Conservation (phyloP, 1,140 invertebrate species). For the Bursaphelenchus mucronatus region DNA sequence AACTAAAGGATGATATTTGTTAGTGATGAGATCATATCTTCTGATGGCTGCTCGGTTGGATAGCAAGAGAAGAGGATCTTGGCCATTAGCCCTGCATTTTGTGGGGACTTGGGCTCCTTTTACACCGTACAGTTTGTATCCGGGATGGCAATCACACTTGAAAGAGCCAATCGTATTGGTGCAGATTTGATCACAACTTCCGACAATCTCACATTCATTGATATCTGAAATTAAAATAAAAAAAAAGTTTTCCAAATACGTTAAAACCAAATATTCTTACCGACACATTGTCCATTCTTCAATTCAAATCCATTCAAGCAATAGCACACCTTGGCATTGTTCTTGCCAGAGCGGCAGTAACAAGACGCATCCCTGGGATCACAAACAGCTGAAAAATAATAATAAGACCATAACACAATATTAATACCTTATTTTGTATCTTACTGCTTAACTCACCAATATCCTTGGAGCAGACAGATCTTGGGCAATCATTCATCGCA, state of each 20-base stretch:
- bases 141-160: conserved; percentile 81
- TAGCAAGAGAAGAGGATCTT: conserved; percentile 54
- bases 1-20: conserved; percentile 53
- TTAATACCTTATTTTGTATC: too few relatives aligned
- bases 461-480: too few relatives aligned
- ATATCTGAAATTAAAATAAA: conserved; percentile 69
- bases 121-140: conserved; percentile 78
- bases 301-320: conserved; percentile 30
- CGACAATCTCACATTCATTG: conserved; percentile 79
- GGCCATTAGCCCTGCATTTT: conserved; percentile 55
- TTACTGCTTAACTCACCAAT: too few relatives aligned
- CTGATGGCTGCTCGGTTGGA: conserved; percentile 55
- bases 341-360: not conserved
- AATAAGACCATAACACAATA: too few relatives aligned
- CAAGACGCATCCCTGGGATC: conserved; percentile 12
- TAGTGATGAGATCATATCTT: conserved; percentile 53
- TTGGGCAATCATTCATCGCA: conserved; percentile 25
- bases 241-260: not conserved
- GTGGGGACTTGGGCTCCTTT: conserved; percentile 6
- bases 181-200: conserved; percentile 85
- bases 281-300: conserved; percentile 33
- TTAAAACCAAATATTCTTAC: conserved; percentile 27
- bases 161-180: conserved; percentile 82
- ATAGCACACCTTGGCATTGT: conserved; percentile 29
- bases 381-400: conserved; percentile 13